Evolutionary conservation across 2,113 vertebrate genomes (phyloP).

Genomic region (Ochotona princeps): DNA sequence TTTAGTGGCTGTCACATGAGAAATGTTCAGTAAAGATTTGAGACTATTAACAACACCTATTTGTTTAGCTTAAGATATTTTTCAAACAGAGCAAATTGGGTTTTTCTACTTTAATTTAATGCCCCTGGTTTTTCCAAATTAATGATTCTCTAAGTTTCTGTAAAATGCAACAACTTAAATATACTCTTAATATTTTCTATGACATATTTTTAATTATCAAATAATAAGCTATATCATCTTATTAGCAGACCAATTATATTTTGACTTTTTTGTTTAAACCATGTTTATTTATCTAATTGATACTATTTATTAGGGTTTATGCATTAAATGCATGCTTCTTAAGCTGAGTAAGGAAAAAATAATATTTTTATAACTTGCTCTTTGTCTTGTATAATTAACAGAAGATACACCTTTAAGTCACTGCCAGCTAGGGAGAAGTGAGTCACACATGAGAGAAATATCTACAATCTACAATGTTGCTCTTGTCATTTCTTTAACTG

Average conservation of each 20-base stretch:
- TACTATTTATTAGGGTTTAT: constrained; percentile 21
- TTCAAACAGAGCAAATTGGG: not conserved
- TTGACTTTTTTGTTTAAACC: not conserved
- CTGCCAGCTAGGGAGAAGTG: constrained; percentile 15
- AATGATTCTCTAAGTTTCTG: not conserved
- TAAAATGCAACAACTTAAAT: constrained; percentile 42
- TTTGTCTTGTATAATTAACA: constrained; percentile 33
- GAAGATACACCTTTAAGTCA: not conserved
- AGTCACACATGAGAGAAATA: constrained; percentile 61
- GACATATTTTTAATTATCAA: constrained; percentile 43
- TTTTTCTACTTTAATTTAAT: not conserved
- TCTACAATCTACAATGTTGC: constrained; percentile 62
- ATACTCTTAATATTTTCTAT: not conserved
- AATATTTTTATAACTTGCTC: not conserved
- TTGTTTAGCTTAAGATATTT: constrained; percentile 40
- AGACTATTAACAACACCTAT: not conserved
- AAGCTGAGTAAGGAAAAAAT: constrained; percentile 8
- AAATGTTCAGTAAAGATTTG: not conserved
- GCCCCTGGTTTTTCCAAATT: not conserved
- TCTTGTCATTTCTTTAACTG: constrained; percentile 65
- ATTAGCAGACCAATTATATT: constrained; percentile 17
- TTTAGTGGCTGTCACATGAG: not conserved
- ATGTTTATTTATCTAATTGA: constrained; percentile 18
- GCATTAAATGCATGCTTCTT: constrained; percentile 27
- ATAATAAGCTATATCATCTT: not conserved